Evolutionary conservation across 2,888 invertebrate genomes (phyloP).

Genomic region (Meganola albula): DNA sequence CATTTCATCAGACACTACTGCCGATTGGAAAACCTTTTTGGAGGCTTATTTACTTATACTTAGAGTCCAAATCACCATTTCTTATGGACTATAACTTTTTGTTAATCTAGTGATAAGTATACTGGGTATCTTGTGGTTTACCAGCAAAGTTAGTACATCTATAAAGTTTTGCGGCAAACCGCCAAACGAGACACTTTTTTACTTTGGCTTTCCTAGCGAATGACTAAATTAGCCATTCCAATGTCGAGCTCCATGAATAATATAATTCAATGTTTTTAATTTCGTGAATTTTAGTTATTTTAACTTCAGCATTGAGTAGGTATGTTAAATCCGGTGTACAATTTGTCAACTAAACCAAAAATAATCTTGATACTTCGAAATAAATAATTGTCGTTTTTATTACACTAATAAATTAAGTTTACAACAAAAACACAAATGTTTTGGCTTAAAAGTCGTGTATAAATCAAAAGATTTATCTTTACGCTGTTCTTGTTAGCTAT

Average conservation of each 20-base stretch:
- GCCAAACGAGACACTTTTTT: constrained; percentile 34
- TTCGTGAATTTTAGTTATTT: too few species aligned
- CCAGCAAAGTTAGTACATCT: constrained; percentile 31
- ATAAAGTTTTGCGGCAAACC: constrained; percentile 36
- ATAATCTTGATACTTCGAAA: constrained; percentile 28
- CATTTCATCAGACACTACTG: constrained; percentile 48
- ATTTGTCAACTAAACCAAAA: constrained; percentile 11
- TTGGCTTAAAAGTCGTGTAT: constrained; percentile 66
- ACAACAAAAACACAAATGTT: constrained; percentile 59
- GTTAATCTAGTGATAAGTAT: constrained; percentile 23
- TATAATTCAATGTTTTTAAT: too few species aligned
- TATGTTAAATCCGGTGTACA: too few species aligned
- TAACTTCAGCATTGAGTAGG: too few species aligned
- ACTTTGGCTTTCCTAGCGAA: constrained; percentile 16
- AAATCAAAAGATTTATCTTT: constrained; percentile 57
- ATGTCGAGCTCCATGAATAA: constrained; percentile 9
- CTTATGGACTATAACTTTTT: constrained; percentile 12
- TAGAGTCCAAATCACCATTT: constrained; percentile 31
- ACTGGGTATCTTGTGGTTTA: constrained; percentile 34
- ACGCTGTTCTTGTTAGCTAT: constrained; percentile 42
- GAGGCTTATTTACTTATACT: constrained; percentile 26
- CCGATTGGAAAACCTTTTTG: constrained; percentile 16
- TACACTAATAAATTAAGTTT: constrained; percentile 54
- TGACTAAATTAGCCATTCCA: constrained; percentile 17
- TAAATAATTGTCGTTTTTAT: constrained; percentile 57